Evolutionary conservation across 2,888 invertebrate genomes (phyloP), one percentile per base, ranked within the genome.

Genomic region (Drosophila limbata): DNA sequence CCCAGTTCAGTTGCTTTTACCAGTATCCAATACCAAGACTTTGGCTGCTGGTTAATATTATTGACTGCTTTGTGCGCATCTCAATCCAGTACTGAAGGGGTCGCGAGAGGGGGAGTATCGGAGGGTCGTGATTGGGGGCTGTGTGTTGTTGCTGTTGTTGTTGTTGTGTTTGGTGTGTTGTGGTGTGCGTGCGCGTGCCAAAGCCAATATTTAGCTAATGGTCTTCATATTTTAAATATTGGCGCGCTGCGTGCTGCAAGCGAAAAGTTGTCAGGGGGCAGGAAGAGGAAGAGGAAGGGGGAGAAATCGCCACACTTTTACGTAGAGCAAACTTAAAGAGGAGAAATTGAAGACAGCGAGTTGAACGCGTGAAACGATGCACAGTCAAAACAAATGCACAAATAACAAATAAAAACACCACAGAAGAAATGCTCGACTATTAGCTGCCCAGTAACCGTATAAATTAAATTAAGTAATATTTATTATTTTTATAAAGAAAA

Each of bases 161-260:
- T 25, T 25, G 5, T 25, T 25, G 25, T 25, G 25, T 25, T 25
- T 25, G 25, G 25, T 5, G 28, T 47, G 57, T 19, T 69, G 70
- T 74, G 59, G 72, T 74, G 81, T 70, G 79, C 79, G 89, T 73
- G 83, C 72, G 80, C 84, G 89, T 84, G 82, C 80, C 88, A 87
- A 87, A 89, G 85, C 88, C 85, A 85, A 85, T 85, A 85, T 85
- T 85, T 87, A 89, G 89, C 85, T 85, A 85, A 85, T 85, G 85
- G 85, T 81, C 88, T 85, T 85, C 89, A 85, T 85, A 89, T 89
- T 85, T 85, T 89, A 89, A 85, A 85, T 81, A 85, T 85, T 89
- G 89, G 74, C 61, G 66, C 35, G 66, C 66, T 66, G 75, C 62
- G 73, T 71, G 77, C 67, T 35, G 13, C 31, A 37, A 40, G 28